Percentiles rank a stretch among this genome's conserved stretches.
phyloP scores from a whole-genome alignment of 2,888 invertebrate genomes.

The Trissolcus japonicus region DNA sequence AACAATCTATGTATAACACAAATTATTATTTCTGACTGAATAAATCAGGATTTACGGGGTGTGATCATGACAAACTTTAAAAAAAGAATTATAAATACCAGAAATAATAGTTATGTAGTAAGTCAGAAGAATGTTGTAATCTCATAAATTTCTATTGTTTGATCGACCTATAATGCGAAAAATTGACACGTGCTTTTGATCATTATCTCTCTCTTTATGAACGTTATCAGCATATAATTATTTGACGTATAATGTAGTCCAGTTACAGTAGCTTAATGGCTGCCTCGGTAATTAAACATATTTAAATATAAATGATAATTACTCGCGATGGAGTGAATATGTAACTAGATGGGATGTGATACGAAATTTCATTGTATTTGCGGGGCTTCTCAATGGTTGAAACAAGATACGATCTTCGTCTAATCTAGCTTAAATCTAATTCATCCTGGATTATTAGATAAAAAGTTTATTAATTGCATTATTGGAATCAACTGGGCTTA shows the following conservation, averaged over 20 bases:
- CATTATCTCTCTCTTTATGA: too few relatives aligned
- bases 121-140: neutral
- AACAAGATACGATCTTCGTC: conserved; percentile 9
- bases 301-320: conserved; percentile 12
- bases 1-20: too few relatives aligned
- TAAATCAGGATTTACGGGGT: conserved; percentile 9
- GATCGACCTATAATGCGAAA: neutral
- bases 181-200: neutral
- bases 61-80: neutral
- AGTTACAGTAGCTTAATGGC: too few relatives aligned
- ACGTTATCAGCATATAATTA: too few relatives aligned
- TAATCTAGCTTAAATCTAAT: conserved; percentile 17
- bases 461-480: too few relatives aligned
- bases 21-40: neutral
- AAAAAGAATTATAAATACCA: neutral
- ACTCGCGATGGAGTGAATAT: conserved; percentile 6
- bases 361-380: conserved; percentile 10
- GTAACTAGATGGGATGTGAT: conserved; percentile 1
- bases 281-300: conserved; percentile 8
- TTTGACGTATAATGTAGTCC: too few relatives aligned
- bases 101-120: neutral
- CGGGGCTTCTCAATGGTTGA: neutral
- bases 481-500: too few relatives aligned
- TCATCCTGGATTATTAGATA: too few relatives aligned
- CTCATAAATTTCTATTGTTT: neutral